Conservation (phyloP, 2,888 invertebrate species). For the Bombylius discolor region DNA sequence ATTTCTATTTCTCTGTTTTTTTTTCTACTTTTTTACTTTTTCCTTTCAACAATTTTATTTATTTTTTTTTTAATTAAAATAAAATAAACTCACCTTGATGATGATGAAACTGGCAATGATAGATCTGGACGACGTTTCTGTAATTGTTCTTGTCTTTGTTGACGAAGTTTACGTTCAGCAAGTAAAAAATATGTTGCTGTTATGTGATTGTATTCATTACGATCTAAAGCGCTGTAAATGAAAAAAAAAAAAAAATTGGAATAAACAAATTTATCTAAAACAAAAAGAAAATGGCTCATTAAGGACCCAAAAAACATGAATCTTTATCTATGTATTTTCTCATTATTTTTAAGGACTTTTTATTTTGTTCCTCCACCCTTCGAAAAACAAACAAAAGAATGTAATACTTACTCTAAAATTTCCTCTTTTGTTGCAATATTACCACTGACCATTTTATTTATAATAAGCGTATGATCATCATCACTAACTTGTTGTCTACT, state of each 20-base stretch:
- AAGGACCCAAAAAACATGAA: background rate
- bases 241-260: constrained; percentile 9
- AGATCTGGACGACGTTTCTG: constrained; percentile 31
- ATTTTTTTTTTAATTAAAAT: background rate
- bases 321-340: too few species aligned
- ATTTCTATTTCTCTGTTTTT: too few species aligned
- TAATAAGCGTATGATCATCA: constrained; percentile 79
- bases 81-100: constrained; percentile 19
- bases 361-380: too few species aligned
- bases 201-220: constrained; percentile 94
- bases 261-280: background rate
- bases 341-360: too few species aligned
- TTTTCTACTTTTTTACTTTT: too few species aligned
- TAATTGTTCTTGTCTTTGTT: constrained; percentile 53
- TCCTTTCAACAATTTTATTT: background rate
- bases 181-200: constrained; percentile 96
- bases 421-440: constrained; percentile 89
- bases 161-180: constrained; percentile 81
- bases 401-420: constrained; percentile 62
- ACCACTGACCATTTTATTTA: constrained; percentile 94
- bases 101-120: constrained; percentile 19
- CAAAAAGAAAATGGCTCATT: background rate
- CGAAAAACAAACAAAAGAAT: too few species aligned
- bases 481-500: constrained; percentile 81
- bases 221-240: constrained; percentile 65